A percentile compares a stretch with the other conserved stretches of the same genome.
Conservation (phyloP, 2,797 vertebrate genomes). For the Pyrocephalus nanus region DNA sequence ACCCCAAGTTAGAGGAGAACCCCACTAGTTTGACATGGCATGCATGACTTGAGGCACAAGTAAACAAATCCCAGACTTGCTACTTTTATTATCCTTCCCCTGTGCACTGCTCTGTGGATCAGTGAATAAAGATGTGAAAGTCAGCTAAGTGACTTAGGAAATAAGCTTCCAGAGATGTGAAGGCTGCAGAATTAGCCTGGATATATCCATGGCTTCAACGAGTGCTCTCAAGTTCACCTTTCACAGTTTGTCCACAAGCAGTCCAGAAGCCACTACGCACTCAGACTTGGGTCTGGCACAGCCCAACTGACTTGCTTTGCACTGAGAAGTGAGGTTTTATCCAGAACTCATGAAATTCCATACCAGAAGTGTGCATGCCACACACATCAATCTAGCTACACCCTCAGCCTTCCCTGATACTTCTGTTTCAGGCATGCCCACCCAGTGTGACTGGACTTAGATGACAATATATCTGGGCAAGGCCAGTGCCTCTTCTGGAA, state of each 20-base stretch:
- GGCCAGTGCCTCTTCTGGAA: neutral
- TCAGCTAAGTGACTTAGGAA: neutral
- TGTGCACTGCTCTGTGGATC: neutral
- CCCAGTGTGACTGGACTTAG: neutral
- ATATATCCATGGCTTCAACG: neutral
- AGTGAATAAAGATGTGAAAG: neutral
- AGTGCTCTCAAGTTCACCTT: neutral
- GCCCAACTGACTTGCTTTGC: neutral
- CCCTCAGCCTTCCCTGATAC: neutral
- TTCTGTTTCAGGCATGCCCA: neutral
- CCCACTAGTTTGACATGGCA: neutral
- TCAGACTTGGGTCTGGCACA: neutral
- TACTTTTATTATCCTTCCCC: neutral
- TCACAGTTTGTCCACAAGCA: neutral
- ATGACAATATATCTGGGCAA: neutral
- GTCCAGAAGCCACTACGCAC: neutral
- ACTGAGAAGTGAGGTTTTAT: neutral
- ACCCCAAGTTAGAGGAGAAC: neutral
- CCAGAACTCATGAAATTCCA: neutral
- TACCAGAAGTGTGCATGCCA: neutral
- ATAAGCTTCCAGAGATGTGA: neutral
- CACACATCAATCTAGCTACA: neutral
- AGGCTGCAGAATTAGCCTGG: neutral
- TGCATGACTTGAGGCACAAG: neutral
- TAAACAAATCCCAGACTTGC: neutral